phyloP scores from a whole-genome alignment of 2,113 vertebrate genomes.

The Indicator indicator region DNA sequence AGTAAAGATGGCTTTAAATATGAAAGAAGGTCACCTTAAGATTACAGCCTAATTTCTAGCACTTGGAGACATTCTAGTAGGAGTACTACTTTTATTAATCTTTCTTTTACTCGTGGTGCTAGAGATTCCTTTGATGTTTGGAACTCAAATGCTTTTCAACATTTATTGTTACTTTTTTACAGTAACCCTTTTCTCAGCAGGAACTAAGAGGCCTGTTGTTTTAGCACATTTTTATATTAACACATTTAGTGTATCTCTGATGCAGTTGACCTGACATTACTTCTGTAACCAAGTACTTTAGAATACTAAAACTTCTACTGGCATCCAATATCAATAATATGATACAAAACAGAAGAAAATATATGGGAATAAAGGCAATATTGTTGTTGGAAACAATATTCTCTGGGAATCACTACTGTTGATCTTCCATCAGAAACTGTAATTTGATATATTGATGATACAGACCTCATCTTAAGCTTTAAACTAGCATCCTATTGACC shows the following conservation, averaged over 20 bases:
- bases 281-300: neutral
- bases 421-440: neutral
- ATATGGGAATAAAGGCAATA: neutral
- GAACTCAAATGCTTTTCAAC: neutral
- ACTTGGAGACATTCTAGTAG: neutral
- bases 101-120: neutral
- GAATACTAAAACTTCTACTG: neutral
- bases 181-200: neutral
- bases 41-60: neutral
- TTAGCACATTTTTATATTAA: neutral
- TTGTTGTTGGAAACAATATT: neutral
- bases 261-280: neutral
- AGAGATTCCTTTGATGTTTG: neutral
- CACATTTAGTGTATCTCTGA: neutral
- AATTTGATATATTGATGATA: neutral
- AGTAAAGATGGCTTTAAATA: neutral
- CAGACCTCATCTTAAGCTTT: neutral
- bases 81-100: neutral
- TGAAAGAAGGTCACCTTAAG: neutral
- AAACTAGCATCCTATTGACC: neutral
- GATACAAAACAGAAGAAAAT: neutral
- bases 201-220: neutral
- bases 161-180: neutral
- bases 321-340: neutral
- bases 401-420: rapidly evolving